Evolutionary conservation across 2,888 invertebrate genomes (phyloP), one percentile per base, ranked within the genome.

Genomic region (Diarsia dahlii): DNA sequence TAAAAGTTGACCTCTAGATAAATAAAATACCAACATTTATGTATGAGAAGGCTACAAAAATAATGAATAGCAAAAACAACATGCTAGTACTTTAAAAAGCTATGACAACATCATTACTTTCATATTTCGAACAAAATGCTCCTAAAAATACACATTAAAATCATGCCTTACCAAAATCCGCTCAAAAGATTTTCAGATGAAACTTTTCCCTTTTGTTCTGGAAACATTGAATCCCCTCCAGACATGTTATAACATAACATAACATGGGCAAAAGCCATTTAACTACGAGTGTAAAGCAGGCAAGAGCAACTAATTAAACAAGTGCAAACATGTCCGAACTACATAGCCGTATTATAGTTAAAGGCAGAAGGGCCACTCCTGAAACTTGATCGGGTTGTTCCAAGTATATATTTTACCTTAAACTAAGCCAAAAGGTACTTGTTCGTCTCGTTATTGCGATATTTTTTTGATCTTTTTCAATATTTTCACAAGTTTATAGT

Each of bases 301-400:
- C 84, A 45, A 72, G 50, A 63, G n/a, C 63, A 66, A 78, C 74
- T 84, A 83, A 84, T 84, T 84, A 78, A 84, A 82, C 82, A 70
- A 63, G 76, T 66, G 69, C 48, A 76, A 84, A 84, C 76, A 84
- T 84, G 82, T 71, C 80, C 56, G 52, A 74, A 80, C 71, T 71
- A 80, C 46, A 52, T 0, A n/a, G 10, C 2, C 0, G 12, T 13
- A 18, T 39, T 56, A 45, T 12, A 23, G 3, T 15, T 13, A 54
- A 5, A 1, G 23, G 15, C 8, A 76, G 68, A 71, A 84, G 84
- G 12, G 3, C 15, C 45, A 69, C 13, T 23, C 20, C 10, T 23
- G 0, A 12, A 56, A 48, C 20, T 18, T 0, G 20, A 28, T 18
- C 23, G 18, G 15, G 13, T 56, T 56, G 23, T 23, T 6, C 2